Evolutionary conservation across 2,113 vertebrate genomes (phyloP).

Genomic region (Psettodes erumei): DNA sequence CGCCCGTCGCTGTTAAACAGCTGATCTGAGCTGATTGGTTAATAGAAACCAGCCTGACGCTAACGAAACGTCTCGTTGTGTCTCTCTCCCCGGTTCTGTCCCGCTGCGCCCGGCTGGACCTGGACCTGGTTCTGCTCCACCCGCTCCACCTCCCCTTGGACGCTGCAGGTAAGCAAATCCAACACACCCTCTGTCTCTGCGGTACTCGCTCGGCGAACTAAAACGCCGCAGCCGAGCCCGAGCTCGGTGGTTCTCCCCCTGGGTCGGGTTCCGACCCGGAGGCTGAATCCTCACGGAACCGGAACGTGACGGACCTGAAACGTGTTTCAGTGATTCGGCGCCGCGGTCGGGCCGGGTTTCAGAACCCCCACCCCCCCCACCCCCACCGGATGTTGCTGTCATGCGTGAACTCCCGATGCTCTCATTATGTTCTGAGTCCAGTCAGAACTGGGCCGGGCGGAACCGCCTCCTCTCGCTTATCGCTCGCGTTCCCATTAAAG

Average conservation of each 20-base stretch:
- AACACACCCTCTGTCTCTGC: not conserved
- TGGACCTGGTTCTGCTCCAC: not conserved
- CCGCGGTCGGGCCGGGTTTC: no score
- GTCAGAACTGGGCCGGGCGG: no score
- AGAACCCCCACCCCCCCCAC: no score
- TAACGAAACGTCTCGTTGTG: slow-evolving; percentile 17
- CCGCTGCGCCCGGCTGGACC: not conserved
- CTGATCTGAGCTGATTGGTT: not conserved
- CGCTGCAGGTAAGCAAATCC: slow-evolving; percentile 57
- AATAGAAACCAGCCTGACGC: not conserved
- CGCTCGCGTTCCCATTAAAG: slow-evolving; percentile 26
- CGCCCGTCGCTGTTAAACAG: not conserved
- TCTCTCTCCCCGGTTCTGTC: slow-evolving; percentile 33
- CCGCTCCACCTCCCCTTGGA: not conserved
- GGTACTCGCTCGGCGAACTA: no score
- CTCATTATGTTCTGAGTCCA: not conserved
- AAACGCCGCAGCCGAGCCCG: no score
- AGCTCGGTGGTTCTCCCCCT: no score
- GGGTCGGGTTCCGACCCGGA: no score
- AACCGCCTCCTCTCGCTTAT: slow-evolving; percentile 28
- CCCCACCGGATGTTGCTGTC: no score
- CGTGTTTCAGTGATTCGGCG: no score
- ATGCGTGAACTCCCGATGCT: no score
- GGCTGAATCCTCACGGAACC: no score
- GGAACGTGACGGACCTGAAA: no score